These are phyloP conservation scores for Nephrotoma flavescens DNA, from an alignment of 2,888 invertebrate genomes.

Conservation along the genomic window DNA sequence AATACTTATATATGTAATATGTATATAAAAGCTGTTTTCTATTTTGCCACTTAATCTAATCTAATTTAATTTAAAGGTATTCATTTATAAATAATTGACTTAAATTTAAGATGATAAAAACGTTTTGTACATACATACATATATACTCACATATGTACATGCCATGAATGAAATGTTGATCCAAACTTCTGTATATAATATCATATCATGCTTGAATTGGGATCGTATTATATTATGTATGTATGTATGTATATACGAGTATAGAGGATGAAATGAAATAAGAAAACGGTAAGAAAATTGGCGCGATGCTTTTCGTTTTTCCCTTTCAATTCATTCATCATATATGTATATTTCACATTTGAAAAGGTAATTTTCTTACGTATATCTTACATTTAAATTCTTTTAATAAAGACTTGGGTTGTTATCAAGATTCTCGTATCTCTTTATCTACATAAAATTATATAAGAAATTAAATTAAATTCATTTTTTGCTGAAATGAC, in stretches of 20 bases:
- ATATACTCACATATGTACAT: background rate
- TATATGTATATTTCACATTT: background rate
- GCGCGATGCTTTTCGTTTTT: background rate
- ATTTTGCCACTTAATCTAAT: background rate
- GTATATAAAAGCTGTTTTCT: background rate
- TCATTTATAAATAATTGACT: background rate
- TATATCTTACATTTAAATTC: background rate
- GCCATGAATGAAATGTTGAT: background rate
- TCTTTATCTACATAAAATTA: background rate
- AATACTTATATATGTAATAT: background rate
- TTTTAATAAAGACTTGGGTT: background rate
- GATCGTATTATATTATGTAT: background rate
- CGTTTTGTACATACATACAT: background rate
- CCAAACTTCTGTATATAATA: background rate
- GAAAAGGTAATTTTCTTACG: background rate
- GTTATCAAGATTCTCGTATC: background rate
- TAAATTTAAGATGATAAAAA: background rate
- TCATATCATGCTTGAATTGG: background rate
- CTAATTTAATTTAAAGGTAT: background rate
- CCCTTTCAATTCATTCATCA: background rate
- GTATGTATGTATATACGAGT: background rate
- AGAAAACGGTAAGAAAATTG: background rate
- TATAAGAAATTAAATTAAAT: background rate
- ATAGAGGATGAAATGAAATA: background rate
- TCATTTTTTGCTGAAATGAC: background rate